Conservation (phyloP, 2,113 vertebrate genomes). For the Vireo altiloquus region DNA sequence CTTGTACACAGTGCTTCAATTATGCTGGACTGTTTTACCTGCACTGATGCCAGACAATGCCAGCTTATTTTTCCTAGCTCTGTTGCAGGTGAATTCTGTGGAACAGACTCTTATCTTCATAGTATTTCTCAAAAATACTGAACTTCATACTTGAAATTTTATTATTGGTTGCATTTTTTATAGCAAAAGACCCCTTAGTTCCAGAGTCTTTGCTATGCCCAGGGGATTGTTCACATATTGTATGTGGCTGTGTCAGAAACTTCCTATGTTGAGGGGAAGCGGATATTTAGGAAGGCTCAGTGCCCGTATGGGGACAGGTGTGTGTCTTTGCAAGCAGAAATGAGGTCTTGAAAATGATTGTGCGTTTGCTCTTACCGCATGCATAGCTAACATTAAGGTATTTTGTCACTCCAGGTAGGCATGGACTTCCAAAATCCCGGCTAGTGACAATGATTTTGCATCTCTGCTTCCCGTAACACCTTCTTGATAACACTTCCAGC, state of each 20-base stretch:
- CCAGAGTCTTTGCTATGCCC: background rate
- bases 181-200: background rate
- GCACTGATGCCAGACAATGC: background rate
- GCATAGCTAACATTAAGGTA: conserved; percentile 89
- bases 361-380: conserved; percentile 80
- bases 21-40: background rate
- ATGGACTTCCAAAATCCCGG: conserved; percentile 86
- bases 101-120: background rate
- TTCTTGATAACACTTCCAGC: conserved; percentile 79
- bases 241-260: background rate
- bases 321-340: background rate
- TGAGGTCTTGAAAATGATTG: background rate
- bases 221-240: fast-evolving
- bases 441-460: conserved; percentile 81
- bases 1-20: background rate
- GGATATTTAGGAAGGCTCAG: background rate
- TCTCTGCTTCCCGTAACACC: conserved; percentile 88
- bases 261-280: background rate
- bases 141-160: background rate
- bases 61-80: background rate
- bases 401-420: conserved; percentile 88
- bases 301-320: fast-evolving
- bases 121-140: background rate
- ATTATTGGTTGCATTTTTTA: background rate
- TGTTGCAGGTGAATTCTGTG: background rate